phyloP scores from a whole-genome alignment of 2,888 invertebrate genomes.

The Dexiosoma caninum region DNA sequence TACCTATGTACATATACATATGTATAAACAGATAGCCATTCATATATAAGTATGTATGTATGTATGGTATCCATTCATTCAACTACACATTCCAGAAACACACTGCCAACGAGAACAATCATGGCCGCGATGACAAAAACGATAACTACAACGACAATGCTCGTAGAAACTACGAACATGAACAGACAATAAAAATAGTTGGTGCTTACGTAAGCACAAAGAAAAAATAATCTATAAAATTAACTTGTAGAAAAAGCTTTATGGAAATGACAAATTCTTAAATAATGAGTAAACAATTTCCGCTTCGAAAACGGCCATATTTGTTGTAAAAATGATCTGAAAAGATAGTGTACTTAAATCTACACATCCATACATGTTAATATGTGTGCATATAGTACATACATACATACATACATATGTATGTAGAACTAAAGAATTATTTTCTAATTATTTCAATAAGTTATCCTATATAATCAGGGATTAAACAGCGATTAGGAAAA shows the following conservation, averaged over 20 bases:
- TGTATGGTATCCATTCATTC: neutral
- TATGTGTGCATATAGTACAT: neutral
- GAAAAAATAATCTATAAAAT: neutral
- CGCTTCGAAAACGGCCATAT: conserved; percentile 25
- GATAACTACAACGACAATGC: conserved; percentile 1
- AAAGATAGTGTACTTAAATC: neutral
- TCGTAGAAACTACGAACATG: conserved; percentile 30
- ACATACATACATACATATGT: neutral
- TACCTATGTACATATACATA: neutral
- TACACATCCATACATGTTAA: neutral
- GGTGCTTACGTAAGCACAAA: conserved; percentile 44
- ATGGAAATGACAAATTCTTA: neutral
- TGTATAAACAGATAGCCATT: too few species aligned
- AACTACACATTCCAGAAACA: neutral
- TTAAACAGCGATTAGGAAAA: too few species aligned
- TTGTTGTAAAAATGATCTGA: neutral
- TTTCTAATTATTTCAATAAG: too few species aligned
- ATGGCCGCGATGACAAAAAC: conserved; percentile 32
- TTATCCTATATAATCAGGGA: too few species aligned
- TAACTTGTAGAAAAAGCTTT: neutral
- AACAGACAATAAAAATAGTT: conserved; percentile 38
- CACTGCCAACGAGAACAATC: conserved; percentile 6
- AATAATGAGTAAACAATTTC: conserved; percentile 27
- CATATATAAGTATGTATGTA: neutral
- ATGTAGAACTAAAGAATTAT: too few species aligned